Evolutionary conservation across 2,113 vertebrate species (phyloP).

Genomic region (Furnarius figulus): DNA sequence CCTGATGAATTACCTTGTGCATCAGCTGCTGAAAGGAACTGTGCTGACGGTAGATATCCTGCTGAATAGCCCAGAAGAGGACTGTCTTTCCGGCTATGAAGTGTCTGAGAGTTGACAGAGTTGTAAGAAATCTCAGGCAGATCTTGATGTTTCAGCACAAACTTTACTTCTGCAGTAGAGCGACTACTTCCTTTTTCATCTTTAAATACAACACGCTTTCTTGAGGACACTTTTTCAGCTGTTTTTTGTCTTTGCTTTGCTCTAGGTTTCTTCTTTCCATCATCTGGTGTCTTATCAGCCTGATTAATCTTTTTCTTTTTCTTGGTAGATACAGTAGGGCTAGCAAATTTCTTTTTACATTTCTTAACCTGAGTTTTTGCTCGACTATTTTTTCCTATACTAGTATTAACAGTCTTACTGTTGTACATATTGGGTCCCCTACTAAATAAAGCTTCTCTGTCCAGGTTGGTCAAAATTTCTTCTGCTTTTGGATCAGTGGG

Average conservation of each 20-base stretch:
- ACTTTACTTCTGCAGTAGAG: conserved; percentile 58
- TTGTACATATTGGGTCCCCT: conserved; percentile 74
- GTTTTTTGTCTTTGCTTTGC: conserved; percentile 75
- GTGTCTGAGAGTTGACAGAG: conserved; percentile 62
- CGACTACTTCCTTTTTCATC: conserved; percentile 66
- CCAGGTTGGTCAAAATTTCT: conserved; percentile 74
- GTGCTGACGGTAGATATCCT: conserved; percentile 75
- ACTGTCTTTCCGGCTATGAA: conserved; percentile 69
- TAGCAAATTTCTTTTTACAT: conserved; percentile 76
- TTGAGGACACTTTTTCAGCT: conserved; percentile 59
- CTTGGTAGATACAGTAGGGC: conserved; percentile 64
- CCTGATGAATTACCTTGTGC: conserved; percentile 58
- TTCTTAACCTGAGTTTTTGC: conserved; percentile 77
- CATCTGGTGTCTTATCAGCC: conserved; percentile 62
- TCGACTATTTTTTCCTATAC: conserved; percentile 68
- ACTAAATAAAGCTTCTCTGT: conserved; percentile 80
- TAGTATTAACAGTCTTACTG: conserved; percentile 62
- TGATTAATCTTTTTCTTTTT: conserved; percentile 80
- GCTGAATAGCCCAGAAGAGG: conserved; percentile 60
- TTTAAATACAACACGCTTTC: conserved; percentile 70
- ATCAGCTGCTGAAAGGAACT: conserved; percentile 64
- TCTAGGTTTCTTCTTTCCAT: conserved; percentile 73
- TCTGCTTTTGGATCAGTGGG: conserved; percentile 90
- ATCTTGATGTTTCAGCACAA: conserved; percentile 65
- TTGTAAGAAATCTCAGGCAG: conserved; percentile 50